A percentile compares a stretch with the other conserved stretches of the same genome.
Conservation (phyloP, 2,888 invertebrate species). For the Netelia inedita region DNA sequence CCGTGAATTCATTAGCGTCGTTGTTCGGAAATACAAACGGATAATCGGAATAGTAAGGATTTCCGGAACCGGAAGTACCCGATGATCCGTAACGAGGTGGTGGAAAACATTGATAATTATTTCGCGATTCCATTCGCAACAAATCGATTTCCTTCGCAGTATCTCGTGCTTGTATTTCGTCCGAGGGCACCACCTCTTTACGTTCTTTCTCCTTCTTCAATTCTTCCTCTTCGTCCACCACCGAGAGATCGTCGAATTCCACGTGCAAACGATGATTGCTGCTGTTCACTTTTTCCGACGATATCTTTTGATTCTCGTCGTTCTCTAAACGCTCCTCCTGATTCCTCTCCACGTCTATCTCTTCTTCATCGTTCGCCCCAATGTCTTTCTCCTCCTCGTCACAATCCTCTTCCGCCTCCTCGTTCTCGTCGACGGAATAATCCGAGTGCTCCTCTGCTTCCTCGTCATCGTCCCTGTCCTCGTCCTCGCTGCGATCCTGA, state of each 20-base stretch:
- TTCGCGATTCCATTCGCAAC: constrained; percentile 20
- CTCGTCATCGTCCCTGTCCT: constrained; percentile 71
- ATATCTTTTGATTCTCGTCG: constrained; percentile 85
- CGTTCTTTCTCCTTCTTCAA: constrained; percentile 78
- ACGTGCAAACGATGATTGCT: constrained; percentile 78
- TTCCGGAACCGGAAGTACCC: constrained; percentile 72
- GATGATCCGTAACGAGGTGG: constrained; percentile 40
- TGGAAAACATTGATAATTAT: constrained; percentile 49
- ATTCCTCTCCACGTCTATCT: constrained; percentile 75
- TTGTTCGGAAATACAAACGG: constrained; percentile 78
- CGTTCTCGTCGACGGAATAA: constrained; percentile 75
- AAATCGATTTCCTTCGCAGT: constrained; percentile 50
- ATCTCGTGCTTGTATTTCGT: constrained; percentile 44
- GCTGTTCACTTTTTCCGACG: constrained; percentile 84
- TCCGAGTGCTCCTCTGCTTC: constrained; percentile 74
- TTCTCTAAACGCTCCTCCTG: constrained; percentile 80
- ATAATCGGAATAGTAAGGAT: constrained; percentile 75
- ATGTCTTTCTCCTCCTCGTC: constrained; percentile 75
- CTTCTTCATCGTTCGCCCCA: constrained; percentile 80
- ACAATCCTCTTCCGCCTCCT: constrained; percentile 70
- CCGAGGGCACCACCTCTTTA: constrained; percentile 13
- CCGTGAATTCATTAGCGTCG: constrained; percentile 66
- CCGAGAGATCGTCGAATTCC: constrained; percentile 90
- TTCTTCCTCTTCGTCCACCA: constrained; percentile 90
- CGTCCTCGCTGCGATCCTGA: constrained; percentile 79